Conservation (phyloP, 1,140 invertebrate species). For the Xylocopa sonorina region DNA sequence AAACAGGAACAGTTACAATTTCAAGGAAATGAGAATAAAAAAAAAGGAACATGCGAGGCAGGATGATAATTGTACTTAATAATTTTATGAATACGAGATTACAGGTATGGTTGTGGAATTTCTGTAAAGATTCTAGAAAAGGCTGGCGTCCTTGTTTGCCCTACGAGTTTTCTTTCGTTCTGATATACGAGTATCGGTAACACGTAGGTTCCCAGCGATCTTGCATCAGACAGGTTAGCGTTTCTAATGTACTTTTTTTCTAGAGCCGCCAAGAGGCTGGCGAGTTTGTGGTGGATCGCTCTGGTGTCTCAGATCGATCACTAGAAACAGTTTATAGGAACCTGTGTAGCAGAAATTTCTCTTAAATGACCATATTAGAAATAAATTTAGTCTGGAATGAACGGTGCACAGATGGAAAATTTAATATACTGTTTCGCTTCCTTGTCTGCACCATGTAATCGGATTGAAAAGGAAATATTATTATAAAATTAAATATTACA, state of each 20-base stretch:
- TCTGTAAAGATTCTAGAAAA: conserved; percentile 25
- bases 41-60: not conserved
- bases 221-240: conserved; percentile 62
- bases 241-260: conserved; percentile 28
- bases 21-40: not conserved
- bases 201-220: conserved; percentile 57
- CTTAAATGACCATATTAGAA: not conserved
- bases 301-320: not conserved
- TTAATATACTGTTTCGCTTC: not conserved
- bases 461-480: not conserved
- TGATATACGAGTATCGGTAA: conserved; percentile 28
- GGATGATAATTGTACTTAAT: conserved; percentile 38
- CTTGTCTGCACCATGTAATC: too few relatives aligned
- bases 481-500: not conserved
- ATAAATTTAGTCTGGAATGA: not conserved
- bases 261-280: not conserved
- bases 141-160: conserved; percentile 45
- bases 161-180: conserved; percentile 10
- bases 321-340: not conserved
- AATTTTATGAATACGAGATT: conserved; percentile 51
- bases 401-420: not conserved
- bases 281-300: not conserved
- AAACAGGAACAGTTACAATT: not conserved
- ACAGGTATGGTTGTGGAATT: conserved; percentile 7
- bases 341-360: not conserved